phyloP scores from a whole-genome alignment of 1,140 invertebrate species.

The Pogonognathellus flavescens region DNA sequence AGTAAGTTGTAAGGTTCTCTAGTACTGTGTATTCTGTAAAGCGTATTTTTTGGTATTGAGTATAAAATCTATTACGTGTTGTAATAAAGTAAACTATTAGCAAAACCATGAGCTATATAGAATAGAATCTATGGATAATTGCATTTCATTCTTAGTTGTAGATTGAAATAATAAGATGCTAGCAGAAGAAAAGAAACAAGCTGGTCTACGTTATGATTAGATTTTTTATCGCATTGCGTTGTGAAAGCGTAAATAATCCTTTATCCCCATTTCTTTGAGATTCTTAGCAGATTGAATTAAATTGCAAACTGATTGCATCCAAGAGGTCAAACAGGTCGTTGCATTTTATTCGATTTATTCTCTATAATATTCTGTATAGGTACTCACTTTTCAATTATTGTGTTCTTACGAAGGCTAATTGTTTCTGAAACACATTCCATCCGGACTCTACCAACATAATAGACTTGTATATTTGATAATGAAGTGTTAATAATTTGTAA shows the following conservation, averaged over 20 bases:
- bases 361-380: background rate
- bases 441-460: background rate
- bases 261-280: conserved; percentile 40
- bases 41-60: too few species aligned
- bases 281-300: conserved; percentile 45
- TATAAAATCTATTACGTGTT: too few species aligned
- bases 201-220: background rate
- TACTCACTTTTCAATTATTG: conserved; percentile 14
- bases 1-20: background rate
- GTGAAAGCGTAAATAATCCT: conserved; percentile 45
- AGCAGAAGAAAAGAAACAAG: background rate
- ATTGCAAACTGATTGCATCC: conserved; percentile 43
- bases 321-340: conserved; percentile 35
- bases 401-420: background rate
- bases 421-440: background rate
- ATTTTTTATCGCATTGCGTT: conserved; percentile 30
- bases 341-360: conserved; percentile 12
- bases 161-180: too few species aligned
- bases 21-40: too few species aligned
- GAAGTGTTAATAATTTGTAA: background rate
- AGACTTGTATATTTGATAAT: background rate
- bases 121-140: too few species aligned
- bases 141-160: too few species aligned
- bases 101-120: too few species aligned
- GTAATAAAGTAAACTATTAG: too few species aligned